phyloP scores from a whole-genome alignment of 2,113 vertebrate species.

The Thomomys bottae region DNA sequence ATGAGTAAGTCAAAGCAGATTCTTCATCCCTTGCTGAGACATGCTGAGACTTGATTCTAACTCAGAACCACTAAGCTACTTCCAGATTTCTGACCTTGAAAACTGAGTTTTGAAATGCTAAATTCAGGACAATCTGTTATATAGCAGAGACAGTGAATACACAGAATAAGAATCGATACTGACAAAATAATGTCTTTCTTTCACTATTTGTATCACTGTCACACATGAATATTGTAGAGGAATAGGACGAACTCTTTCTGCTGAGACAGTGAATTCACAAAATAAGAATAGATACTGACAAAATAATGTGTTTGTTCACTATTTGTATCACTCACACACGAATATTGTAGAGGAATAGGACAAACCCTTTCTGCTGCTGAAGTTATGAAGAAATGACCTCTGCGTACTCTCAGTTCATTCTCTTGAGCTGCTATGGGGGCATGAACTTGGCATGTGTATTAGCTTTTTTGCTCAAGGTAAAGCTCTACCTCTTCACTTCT shows the following conservation, averaged over 20 bases:
- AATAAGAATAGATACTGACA: background rate
- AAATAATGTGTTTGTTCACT: background rate
- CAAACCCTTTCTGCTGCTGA: background rate
- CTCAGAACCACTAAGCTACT: background rate
- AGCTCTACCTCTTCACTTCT: too few relatives aligned
- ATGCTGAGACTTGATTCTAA: background rate
- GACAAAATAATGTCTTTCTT: background rate
- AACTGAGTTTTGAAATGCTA: constrained; percentile 1
- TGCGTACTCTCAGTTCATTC: background rate
- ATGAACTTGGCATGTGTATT: too few relatives aligned
- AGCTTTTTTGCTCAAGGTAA: too few relatives aligned
- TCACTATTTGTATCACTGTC: background rate
- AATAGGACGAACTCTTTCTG: background rate
- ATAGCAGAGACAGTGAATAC: background rate
- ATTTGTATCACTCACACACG: background rate
- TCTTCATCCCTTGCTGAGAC: too few relatives aligned
- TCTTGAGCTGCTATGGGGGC: too few relatives aligned
- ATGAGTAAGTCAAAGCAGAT: background rate
- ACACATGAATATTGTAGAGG: background rate
- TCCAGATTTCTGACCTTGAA: background rate
- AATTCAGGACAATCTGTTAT: background rate
- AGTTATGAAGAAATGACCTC: background rate
- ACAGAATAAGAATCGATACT: background rate
- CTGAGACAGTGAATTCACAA: background rate
- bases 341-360: background rate